These are phyloP conservation scores for Anniella stebbinsi DNA, from an alignment of 2,797 vertebrate species.

Conservation along the genomic window DNA sequence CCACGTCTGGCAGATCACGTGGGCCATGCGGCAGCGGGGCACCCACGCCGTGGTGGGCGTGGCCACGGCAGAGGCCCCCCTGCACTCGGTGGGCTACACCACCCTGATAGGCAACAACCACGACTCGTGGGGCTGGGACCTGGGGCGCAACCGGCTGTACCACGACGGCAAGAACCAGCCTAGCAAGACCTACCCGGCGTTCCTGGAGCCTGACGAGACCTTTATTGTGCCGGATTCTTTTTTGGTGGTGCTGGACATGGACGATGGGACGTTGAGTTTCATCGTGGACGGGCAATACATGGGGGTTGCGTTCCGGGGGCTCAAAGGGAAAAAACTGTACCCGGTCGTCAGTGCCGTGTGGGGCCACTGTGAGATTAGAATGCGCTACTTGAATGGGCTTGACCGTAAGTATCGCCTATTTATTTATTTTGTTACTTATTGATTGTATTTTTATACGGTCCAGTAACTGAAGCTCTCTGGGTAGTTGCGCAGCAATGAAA, in stretches of 20 bases:
- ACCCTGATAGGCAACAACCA: slow-evolving; percentile 94
- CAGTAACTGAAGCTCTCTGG: background rate
- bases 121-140: slow-evolving; percentile 99
- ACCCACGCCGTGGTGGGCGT: slow-evolving; percentile 96
- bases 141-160: slow-evolving; percentile 96
- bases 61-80: slow-evolving; percentile 89
- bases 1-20: slow-evolving; percentile 98
- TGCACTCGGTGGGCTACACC: slow-evolving; percentile 97
- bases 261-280: slow-evolving; percentile 96
- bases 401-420: slow-evolving; percentile 91
- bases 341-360: slow-evolving; percentile 98
- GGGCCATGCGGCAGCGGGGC: slow-evolving; percentile 97
- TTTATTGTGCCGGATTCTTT: slow-evolving; percentile 98
- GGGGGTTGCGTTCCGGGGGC: slow-evolving; percentile 95
- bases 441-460: accelerated
- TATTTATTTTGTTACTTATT: too few species aligned
- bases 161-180: slow-evolving; percentile 96
- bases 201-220: slow-evolving; percentile 93
- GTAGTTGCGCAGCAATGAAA: too few species aligned
- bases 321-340: slow-evolving; percentile 97
- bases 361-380: slow-evolving; percentile 99
- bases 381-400: slow-evolving; percentile 98
- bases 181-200: slow-evolving; percentile 93
- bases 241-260: slow-evolving; percentile 98
- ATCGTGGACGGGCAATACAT: slow-evolving; percentile 98